Base-by-base conservation (phyloP, 2,113 vertebrate genomes). In the Tupaia tana region DNA sequence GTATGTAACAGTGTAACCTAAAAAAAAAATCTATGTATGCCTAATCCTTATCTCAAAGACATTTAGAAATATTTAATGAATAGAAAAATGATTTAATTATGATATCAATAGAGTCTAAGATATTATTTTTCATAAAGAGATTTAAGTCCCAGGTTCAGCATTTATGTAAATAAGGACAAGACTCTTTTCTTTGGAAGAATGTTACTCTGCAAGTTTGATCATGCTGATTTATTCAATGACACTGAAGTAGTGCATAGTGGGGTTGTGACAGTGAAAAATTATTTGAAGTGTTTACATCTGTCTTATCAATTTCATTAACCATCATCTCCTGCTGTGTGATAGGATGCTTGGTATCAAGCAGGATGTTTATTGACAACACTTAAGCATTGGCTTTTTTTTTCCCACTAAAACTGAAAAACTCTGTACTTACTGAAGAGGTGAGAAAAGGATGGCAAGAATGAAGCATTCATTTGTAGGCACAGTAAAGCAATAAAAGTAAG, bases 221-320 rank as follows among this genome's bases (percentile, higher is more conserved):
- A 71, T 77, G 81, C 75, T 78, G 89, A 12, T 58, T 77, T 96
- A 82, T 84, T 82, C 94, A 95, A 92, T 66, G 91, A n/a, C 13
- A 73, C 43, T 29, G 0, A 74, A 85, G 81, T 90, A 52, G 64
- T 89, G 3, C 12, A 3, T 73, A 81, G 79, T 64, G 75, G 8
- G 9, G 8, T 79, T 92, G 66, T 34, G 61, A 66, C 20, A 69
- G 22, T 56, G 79, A 96, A 64, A 77, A 91, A 94, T 82, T 74
- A n/a, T 81, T 94, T 78, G 66, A 95, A 70, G 8, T 74, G 16
- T 95, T 95, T 86, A 19, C 27, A 70, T 54, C 13, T 96, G 88
- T 91, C 59, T 97, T 93, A 88, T 58, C 70, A 81, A 54, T 95
- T 95, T 97, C 66, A 97, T 90, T 97, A 85, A 34, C 94, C 64